Conservation (phyloP, 1,140 invertebrate genomes). For the Lepeophtheirus salmonis region DNA sequence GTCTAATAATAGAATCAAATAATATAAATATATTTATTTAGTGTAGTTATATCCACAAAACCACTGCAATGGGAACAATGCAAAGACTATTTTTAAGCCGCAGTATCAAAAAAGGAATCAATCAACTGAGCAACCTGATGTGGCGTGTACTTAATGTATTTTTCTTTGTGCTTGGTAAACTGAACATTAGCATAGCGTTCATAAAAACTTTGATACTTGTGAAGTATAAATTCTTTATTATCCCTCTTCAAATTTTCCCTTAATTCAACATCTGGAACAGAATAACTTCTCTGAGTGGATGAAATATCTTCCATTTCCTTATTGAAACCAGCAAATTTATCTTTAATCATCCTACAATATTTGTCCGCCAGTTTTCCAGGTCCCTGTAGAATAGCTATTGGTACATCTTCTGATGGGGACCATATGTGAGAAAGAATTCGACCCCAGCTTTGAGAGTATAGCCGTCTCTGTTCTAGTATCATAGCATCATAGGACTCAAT, state of each 20-base stretch:
- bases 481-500: slow-evolving; percentile 57
- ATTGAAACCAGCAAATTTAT: slow-evolving; percentile 78
- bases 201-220: slow-evolving; percentile 58
- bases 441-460: slow-evolving; percentile 63
- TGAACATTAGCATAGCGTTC: slow-evolving; percentile 44
- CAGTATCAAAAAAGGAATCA: slow-evolving; percentile 65
- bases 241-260: slow-evolving; percentile 59
- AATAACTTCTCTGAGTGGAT: slow-evolving; percentile 67
- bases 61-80: background rate
- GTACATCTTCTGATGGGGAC: slow-evolving; percentile 40
- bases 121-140: slow-evolving; percentile 55
- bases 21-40: background rate
- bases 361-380: slow-evolving; percentile 62
- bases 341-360: slow-evolving; percentile 74
- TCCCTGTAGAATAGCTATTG: slow-evolving; percentile 31
- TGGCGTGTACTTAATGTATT: slow-evolving; percentile 80
- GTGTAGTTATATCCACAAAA: background rate
- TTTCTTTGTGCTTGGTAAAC: slow-evolving; percentile 81
- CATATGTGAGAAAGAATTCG: slow-evolving; percentile 52
- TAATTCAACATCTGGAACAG: slow-evolving; percentile 73
- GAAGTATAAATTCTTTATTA: slow-evolving; percentile 64
- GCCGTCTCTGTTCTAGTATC: slow-evolving; percentile 52
- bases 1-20: background rate
- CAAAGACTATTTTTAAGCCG: slow-evolving; percentile 24
- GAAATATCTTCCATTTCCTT: slow-evolving; percentile 80